phyloP scores from a whole-genome alignment of 1,140 invertebrate species.

The Ruditapes philippinarum region DNA sequence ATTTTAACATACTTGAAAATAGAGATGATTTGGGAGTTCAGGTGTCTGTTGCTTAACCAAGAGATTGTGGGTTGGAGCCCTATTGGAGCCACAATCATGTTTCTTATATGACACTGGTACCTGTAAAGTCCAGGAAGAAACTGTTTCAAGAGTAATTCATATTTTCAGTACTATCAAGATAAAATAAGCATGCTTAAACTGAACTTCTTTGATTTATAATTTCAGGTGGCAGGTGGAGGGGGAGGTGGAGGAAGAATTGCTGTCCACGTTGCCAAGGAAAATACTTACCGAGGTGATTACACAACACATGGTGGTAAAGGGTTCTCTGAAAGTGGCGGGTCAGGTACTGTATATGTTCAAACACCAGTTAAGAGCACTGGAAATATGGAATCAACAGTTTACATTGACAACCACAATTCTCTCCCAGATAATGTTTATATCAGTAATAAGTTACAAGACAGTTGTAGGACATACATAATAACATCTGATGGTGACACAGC shows the following conservation, averaged over 20 bases:
- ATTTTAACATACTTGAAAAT: too few relatives aligned
- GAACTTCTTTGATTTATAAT: too few relatives aligned
- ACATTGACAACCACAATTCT: constrained; percentile 76
- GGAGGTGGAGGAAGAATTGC: constrained; percentile 80
- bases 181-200: too few relatives aligned
- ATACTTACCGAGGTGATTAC: constrained; percentile 75
- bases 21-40: too few relatives aligned
- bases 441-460: constrained; percentile 68
- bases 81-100: too few relatives aligned
- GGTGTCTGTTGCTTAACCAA: too few relatives aligned
- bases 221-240: constrained; percentile 77
- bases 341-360: constrained; percentile 76
- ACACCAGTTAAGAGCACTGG: constrained; percentile 57
- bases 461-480: constrained; percentile 74
- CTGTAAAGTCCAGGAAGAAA: too few relatives aligned
- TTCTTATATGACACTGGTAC: too few relatives aligned
- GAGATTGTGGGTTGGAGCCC: too few relatives aligned
- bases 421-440: constrained; percentile 73
- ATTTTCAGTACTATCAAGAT: too few relatives aligned
- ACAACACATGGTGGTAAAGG: constrained; percentile 76
- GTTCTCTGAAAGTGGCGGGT: constrained; percentile 74
- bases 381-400: constrained; percentile 62
- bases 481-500: constrained; percentile 53
- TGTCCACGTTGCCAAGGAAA: constrained; percentile 64
- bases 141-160: too few relatives aligned